These are phyloP conservation scores for Melinopterus prodromus DNA, from an alignment of 2,888 invertebrate genomes.

Conservation along the genomic window DNA sequence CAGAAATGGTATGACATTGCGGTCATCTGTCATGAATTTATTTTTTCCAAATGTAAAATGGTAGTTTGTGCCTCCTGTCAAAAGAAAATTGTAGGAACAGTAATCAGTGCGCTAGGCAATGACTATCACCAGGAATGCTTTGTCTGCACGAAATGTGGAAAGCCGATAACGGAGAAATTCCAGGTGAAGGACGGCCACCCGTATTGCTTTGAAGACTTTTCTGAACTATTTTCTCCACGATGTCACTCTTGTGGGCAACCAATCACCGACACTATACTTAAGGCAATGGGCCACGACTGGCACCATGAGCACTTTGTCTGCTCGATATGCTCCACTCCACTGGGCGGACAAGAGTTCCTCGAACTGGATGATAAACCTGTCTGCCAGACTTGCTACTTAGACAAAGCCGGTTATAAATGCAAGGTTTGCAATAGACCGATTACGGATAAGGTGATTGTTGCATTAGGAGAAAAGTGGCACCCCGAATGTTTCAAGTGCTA, in stretches of 20 bases:
- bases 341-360: constrained; percentile 89
- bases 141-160: constrained; percentile 87
- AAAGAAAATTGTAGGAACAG: constrained; percentile 65
- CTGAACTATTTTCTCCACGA: constrained; percentile 85
- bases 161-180: constrained; percentile 89
- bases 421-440: constrained; percentile 69
- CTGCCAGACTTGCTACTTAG: constrained; percentile 85
- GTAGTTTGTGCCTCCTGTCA: constrained; percentile 65
- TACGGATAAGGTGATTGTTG: constrained; percentile 82
- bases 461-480: constrained; percentile 94
- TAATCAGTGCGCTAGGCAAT: constrained; percentile 88
- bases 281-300: constrained; percentile 89
- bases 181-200: constrained; percentile 88
- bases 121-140: constrained; percentile 97
- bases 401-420: constrained; percentile 89
- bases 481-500: constrained; percentile 94
- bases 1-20: neutral
- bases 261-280: constrained; percentile 85
- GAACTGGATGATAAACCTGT: constrained; percentile 86
- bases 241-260: constrained; percentile 89
- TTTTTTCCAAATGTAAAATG: constrained; percentile 48
- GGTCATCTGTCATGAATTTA: constrained; percentile 20
- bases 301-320: constrained; percentile 94
- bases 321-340: constrained; percentile 81
- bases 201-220: constrained; percentile 88